Conservation (phyloP, 2,797 vertebrate species). For the Sebastiscus albofasciatus region DNA sequence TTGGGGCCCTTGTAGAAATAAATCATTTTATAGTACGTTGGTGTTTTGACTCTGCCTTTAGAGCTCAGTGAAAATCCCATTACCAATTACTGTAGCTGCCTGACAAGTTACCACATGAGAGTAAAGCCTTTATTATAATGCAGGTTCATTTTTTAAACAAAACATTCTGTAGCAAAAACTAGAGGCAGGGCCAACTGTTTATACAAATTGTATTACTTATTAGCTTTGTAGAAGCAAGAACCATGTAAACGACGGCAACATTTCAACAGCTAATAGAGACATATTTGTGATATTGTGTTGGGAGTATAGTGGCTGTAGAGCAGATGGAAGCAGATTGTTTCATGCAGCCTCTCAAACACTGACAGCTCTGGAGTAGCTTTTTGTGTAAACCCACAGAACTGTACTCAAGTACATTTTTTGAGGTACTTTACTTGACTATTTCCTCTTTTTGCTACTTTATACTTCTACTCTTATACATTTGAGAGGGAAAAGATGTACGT, state of each 20-base stretch:
- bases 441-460: not conserved
- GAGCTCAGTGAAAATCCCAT: conserved; percentile 68
- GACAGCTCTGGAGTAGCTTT: not conserved
- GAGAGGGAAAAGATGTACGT: not conserved
- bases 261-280: conserved; percentile 4
- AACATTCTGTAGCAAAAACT: conserved; percentile 25
- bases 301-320: not conserved
- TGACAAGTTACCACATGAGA: conserved; percentile 64
- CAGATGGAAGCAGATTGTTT: not conserved
- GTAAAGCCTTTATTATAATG: conserved; percentile 42
- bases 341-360: not conserved
- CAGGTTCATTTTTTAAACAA: conserved; percentile 38
- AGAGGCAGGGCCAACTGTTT: conserved; percentile 1
- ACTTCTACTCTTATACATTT: not conserved
- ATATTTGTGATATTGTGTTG: not conserved
- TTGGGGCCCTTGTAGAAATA: conserved; percentile 36
- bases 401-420: not conserved
- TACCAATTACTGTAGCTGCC: conserved; percentile 62
- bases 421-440: not conserved
- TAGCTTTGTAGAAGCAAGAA: not conserved
- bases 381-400: not conserved
- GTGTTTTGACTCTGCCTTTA: conserved; percentile 59
- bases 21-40: conserved; percentile 41
- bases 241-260: not conserved
- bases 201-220: conserved; percentile 10